Evolutionary conservation across 2,797 vertebrate genomes (phyloP).

Genomic region (Lithobates pipiens): DNA sequence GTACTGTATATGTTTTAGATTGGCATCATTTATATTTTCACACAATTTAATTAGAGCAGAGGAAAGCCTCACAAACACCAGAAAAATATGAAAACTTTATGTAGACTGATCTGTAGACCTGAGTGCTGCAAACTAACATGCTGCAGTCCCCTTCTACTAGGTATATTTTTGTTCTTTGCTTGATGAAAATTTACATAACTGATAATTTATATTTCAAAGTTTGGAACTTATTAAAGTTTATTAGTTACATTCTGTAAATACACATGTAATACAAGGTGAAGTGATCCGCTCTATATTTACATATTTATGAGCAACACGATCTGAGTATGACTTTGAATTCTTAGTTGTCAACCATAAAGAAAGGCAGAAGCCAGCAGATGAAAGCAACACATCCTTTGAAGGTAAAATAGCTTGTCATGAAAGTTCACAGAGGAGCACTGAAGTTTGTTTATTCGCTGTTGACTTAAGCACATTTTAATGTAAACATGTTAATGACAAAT

Average conservation of each 20-base stretch:
- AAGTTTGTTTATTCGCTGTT: conserved; percentile 9
- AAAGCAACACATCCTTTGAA: conserved; percentile 19
- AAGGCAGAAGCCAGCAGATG: not conserved
- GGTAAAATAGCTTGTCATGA: conserved; percentile 25
- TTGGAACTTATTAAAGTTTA: not conserved
- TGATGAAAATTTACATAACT: not conserved
- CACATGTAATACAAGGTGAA: conserved; percentile 20
- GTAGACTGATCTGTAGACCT: no score
- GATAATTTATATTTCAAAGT: not conserved
- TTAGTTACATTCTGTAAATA: conserved; percentile 27
- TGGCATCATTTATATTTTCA: no score
- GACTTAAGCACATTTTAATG: not conserved
- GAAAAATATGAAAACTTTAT: no score
- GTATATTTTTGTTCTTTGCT: not conserved
- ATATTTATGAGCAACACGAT: conserved; percentile 23
- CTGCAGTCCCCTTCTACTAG: not conserved
- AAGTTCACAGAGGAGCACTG: conserved; percentile 14
- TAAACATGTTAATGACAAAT: not conserved
- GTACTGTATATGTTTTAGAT: no score
- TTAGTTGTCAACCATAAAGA: conserved; percentile 14
- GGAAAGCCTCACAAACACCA: no score
- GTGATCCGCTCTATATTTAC: not conserved
- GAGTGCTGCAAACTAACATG: no score
- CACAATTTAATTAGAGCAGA: not conserved
- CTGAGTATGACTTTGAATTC: not conserved